These are phyloP conservation scores for Sylvia atricapilla DNA, from an alignment of 2,113 vertebrate genomes.

Conservation along the genomic window DNA sequence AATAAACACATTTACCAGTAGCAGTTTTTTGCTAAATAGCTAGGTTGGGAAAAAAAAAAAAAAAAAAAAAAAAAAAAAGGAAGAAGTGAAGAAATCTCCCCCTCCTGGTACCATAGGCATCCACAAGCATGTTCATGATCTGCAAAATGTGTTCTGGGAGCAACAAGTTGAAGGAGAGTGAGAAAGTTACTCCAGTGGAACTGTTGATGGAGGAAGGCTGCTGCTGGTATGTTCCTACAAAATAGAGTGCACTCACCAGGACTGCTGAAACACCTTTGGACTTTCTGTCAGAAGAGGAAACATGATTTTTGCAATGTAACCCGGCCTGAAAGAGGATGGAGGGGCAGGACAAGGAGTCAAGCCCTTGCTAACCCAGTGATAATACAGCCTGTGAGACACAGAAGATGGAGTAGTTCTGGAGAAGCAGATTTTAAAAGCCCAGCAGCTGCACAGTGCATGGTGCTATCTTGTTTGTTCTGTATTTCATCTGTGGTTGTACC, in stretches of 20 bases:
- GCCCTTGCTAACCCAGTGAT: not conserved
- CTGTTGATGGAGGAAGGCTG: not conserved
- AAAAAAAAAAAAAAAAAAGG: too few species aligned
- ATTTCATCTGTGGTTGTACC: not conserved
- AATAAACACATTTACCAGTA: not conserved
- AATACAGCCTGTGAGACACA: not conserved
- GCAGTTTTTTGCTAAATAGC: not conserved
- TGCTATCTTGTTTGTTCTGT: not conserved
- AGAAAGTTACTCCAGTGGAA: not conserved
- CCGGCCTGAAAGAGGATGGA: not conserved
- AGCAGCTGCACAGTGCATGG: not conserved
- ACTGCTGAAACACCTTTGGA: not conserved
- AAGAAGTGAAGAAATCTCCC: not conserved
- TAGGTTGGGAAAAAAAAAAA: not conserved
- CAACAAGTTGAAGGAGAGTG: not conserved
- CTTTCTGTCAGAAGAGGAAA: not conserved
- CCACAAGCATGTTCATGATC: not conserved
- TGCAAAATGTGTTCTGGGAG: not conserved
- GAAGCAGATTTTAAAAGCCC: not conserved
- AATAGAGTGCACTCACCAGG: accelerated
- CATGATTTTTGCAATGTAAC: not conserved
- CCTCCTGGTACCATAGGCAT: not conserved
- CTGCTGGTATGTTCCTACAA: not conserved
- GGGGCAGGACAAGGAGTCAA: not conserved
- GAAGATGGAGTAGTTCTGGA: not conserved